Evolutionary conservation across 1,140 invertebrate genomes (phyloP).

Genomic region (Procambarus virginalis): DNA sequence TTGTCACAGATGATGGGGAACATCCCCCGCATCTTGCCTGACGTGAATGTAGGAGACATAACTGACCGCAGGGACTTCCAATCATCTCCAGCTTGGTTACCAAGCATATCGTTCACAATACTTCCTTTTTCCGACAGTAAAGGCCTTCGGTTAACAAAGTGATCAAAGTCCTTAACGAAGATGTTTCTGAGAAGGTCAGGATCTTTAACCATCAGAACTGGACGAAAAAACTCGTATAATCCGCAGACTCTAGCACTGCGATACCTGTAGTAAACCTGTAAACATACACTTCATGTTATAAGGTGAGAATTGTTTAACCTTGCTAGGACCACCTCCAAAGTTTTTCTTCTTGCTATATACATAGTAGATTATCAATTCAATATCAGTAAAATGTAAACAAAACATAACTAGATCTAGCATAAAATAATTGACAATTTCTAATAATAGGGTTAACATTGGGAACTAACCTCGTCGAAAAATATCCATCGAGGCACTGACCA

Average conservation of each 20-base stretch:
- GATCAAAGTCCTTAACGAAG: background rate
- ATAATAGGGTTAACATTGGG: too few species aligned
- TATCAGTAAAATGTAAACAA: too few species aligned
- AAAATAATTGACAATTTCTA: too few species aligned
- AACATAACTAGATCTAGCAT: too few species aligned
- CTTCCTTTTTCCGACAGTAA: background rate
- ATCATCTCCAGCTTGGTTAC: conserved; percentile 23
- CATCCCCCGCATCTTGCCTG: conserved; percentile 67
- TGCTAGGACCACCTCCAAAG: background rate
- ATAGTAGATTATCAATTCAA: background rate
- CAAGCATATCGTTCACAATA: conserved; percentile 50
- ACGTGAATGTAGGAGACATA: conserved; percentile 69
- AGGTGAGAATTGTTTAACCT: background rate
- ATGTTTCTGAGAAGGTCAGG: background rate
- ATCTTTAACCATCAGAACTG: background rate
- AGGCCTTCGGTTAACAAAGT: background rate
- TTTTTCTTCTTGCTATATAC: background rate
- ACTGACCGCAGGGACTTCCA: conserved; percentile 13
- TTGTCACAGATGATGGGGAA: conserved; percentile 26
- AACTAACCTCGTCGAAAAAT: too few species aligned
- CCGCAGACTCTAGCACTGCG: background rate
- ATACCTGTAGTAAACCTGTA: background rate
- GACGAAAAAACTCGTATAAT: background rate
- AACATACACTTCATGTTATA: background rate
- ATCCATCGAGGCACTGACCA: too few species aligned